Percentiles rank a stretch among this genome's conserved stretches.
phyloP scores from a whole-genome alignment of 2,888 invertebrate genomes.

The Sphaerophoria rueppellii region DNA sequence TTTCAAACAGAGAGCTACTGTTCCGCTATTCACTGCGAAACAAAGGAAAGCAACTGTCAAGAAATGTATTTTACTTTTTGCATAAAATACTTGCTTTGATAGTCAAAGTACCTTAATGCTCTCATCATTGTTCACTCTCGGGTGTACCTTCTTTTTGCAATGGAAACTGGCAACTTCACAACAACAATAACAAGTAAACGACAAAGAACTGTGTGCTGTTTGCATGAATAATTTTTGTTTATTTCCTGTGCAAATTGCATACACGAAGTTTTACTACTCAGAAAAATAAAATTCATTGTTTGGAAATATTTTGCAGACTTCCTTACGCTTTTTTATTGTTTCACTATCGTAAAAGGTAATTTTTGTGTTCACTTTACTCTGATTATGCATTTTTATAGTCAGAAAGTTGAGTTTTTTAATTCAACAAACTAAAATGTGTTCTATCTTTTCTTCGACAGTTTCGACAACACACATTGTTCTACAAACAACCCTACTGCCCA shows the following conservation, averaged over 20 bases:
- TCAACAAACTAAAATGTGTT: no score
- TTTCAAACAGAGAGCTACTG: no score
- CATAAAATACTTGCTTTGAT: no score
- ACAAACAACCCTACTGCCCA: neutral
- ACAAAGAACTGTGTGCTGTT: conserved; percentile 28
- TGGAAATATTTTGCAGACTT: conserved; percentile 38
- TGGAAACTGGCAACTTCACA: neutral
- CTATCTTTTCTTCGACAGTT: no score
- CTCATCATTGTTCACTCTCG: conserved; percentile 2
- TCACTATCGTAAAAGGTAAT: neutral
- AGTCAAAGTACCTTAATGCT: no score
- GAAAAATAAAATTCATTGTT: conserved; percentile 29
- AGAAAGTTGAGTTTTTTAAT: neutral
- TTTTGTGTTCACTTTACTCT: neutral
- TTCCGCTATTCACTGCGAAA: no score
- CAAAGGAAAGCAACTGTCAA: no score
- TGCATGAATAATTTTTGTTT: conserved; percentile 46
- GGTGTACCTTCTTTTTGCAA: neutral
- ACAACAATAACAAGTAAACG: neutral
- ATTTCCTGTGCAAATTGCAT: conserved; percentile 47
- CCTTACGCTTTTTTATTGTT: conserved; percentile 8
- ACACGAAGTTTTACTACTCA: conserved; percentile 1
- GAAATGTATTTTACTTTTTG: no score
- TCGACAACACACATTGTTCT: neutral
- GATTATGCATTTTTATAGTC: neutral